Conservation (phyloP, 2,113 vertebrate species). For the Aspiorhynchus laticeps region DNA sequence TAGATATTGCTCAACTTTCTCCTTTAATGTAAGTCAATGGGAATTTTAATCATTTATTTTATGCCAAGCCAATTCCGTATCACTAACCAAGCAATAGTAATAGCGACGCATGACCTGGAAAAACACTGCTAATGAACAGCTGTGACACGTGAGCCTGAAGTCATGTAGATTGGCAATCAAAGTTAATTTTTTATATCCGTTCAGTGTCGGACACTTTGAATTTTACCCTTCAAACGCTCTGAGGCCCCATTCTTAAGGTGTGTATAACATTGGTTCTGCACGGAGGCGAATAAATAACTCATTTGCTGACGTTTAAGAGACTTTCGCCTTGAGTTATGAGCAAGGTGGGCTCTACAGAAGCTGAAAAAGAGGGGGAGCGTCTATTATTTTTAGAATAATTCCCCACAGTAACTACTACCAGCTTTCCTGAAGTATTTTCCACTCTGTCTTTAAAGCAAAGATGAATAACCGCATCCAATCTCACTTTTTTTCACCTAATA, state of each 20-base stretch:
- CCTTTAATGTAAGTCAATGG: background rate
- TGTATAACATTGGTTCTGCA: conserved; percentile 55
- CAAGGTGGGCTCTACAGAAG: conserved; percentile 53
- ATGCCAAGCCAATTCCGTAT: background rate
- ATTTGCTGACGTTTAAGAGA: conserved; percentile 60
- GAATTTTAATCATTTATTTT: background rate
- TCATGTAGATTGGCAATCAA: background rate
- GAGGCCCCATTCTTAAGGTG: conserved; percentile 42
- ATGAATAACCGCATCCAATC: conserved; percentile 48
- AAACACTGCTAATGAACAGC: background rate
- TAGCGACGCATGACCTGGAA: background rate
- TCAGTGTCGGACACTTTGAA: background rate
- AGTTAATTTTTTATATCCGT: conserved; percentile 5
- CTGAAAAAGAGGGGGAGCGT: conserved; percentile 49
- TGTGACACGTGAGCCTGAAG: background rate
- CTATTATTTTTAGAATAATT: conserved; percentile 62
- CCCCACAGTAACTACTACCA: conserved; percentile 61
- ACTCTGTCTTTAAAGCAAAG: conserved; percentile 56
- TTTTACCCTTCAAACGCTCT: conserved; percentile 45
- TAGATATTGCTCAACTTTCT: background rate
- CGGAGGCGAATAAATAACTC: conserved; percentile 60
- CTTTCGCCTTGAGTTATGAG: conserved; percentile 60
- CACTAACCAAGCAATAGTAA: background rate
- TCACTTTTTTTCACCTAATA: conserved; percentile 45
- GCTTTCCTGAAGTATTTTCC: conserved; percentile 64